Base-by-base conservation (phyloP, 2,113 vertebrate genomes). In the Psittacula cyanocephala region DNA sequence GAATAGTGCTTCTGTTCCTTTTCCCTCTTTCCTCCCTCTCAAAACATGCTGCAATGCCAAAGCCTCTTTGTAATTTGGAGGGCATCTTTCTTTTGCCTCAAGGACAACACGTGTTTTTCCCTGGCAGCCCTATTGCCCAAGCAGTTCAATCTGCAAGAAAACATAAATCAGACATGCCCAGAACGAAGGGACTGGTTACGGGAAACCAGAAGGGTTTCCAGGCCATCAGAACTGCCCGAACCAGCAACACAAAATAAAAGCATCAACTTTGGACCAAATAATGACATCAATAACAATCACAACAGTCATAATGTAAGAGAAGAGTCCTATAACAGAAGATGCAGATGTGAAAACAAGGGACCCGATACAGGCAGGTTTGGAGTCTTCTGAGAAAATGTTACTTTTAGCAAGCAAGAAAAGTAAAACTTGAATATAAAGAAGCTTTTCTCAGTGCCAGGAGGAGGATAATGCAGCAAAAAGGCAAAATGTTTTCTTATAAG, bases 81-180 rank as follows among this genome's bases (percentile, higher is more conserved):
- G 84, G 79, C 91, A 96, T 80, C 96, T 87, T 46, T 84, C 10
- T 60, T 90, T 74, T 50, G 81, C 91, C 87, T 81, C 89, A 91
- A 96, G 93, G 93, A 92, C 86, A 92, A 67, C 90, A 75, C 7
- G 37, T 86, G 91, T 12, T 89, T 53, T 67, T 37, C 41, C 91
- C 91, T 91, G 90, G 89, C 91, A 92, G 84, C 47, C 52, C 76
- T 33, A 43, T 0, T 39, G 62, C 86, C 88, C 57, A 20, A 70
- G 50, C 78, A 62, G 52, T 33, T 75, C 65, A 33, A 57, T 28
- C 77, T 50, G 39, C 11, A 84, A 37, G 49, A 60, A 57, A 71
- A 50, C 17, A 37, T 11, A 18, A 74, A 23, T 27, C 63, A 72
- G 64, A 37, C 19, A 25, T 37, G 65, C 33, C 44, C 76, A 57